Base-by-base conservation (phyloP, 2,888 invertebrate species). In the Argyresthia goedartella region DNA sequence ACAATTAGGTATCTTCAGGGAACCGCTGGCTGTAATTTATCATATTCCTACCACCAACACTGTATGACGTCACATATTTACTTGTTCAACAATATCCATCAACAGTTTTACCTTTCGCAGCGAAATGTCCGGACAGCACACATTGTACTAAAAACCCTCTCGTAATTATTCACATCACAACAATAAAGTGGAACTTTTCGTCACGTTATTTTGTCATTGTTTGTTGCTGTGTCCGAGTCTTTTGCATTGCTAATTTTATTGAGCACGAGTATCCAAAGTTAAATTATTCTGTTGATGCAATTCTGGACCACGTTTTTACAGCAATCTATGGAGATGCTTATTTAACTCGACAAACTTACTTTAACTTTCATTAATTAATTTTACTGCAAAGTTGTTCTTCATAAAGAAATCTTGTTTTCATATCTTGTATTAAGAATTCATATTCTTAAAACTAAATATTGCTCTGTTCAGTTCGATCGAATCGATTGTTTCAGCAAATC, bases 161-260 rank as follows among this genome's bases (percentile, higher is more conserved):
- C 13, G n/a, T 13, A 41, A 41, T 13, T 13, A 41, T 25, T 25
- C 25, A 25, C 25, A 25, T 25, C 25, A 25, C 25, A 25, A 6
- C 25, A 25, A 25, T 25, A 25, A 25, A 25, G 25, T 4, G 25
- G 25, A 25, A 25, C 25, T 25, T 25, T 25, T 25, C 25, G 25
- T 25, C 25, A 14, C 16, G 44, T 44, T 44, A 44, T 47, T 47
- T 47, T 47, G 34, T 33, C 46, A 33, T n/a, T 16, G 33, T 47
- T 25, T 25, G 25, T 6, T 25, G 49, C 49, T 49, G 15, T 11
- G 11, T 50, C 42, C 14, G 3, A 8, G 15, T 33, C 9, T 8
- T 50, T 50, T 50, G 50, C 43, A 50, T 34, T 50, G 50, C 50
- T 43, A 50, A 50, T 50, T 50, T 43, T 50, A 50, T 44, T 44